Base-by-base conservation (phyloP, 1,140 invertebrate genomes). In the Neoseiulus cucumeris region DNA sequence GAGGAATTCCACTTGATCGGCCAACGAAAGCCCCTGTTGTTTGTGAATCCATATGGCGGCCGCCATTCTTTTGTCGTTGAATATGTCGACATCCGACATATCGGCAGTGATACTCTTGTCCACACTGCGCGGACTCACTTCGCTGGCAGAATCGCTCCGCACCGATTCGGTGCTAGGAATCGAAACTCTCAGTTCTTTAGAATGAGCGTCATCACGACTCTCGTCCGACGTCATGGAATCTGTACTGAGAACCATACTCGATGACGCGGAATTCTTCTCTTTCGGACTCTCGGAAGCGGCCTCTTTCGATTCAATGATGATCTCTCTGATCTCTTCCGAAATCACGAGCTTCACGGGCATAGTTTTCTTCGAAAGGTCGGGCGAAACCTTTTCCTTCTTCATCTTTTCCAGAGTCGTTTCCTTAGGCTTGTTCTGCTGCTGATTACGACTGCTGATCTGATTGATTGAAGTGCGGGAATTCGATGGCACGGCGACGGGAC, bases 21-120 rank as follows among this genome's bases (percentile, higher is more conserved):
- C 84, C 82, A 84, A 86, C 1, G 84, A 83, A 82, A 89, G 84
- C 28, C 84, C 80, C 33, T 39, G 33, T 71, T 68, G 33, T 66
- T 69, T 65, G 41, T 66, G 59, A 42, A 70, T 66, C 66, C 64
- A 59, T 25, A 59, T 59, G 22, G 51, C 51, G 51, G 51, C 51
- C 17, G 51, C 51, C 51, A 59, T 59, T 14, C 51, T 12, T 25
- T 59, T 33, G 22, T 25, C 33, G 51, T 14, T 29, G 22, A 59
- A 59, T 1, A 29, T 12, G 25, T 33, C 51, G 25, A 17, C 22
- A 9, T 29, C 25, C 22, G 51, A 33, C 51, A 25, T 33, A 25
- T 59, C 51, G 12, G 51, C 33, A 14, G 51, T 29, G 1, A 59
- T 25, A 9, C 22, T 59, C 51, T 59, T 59, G 22, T 59, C 51